phyloP scores from a whole-genome alignment of 2,888 invertebrate species.

The Ennomos erosarius region DNA sequence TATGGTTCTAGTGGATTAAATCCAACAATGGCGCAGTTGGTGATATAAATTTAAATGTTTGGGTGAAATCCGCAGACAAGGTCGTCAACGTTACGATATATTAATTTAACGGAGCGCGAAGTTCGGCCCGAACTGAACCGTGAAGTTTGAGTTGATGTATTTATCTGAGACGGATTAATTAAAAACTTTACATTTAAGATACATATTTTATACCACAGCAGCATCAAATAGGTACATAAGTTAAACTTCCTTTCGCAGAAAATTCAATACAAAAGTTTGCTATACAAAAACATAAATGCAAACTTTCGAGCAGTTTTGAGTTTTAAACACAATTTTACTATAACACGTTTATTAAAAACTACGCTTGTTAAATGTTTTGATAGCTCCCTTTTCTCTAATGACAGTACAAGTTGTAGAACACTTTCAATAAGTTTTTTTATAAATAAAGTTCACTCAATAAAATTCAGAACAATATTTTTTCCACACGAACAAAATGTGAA shows the following conservation, averaged over 20 bases:
- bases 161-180: conserved; percentile 40
- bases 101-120: conserved; percentile 62
- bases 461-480: conserved; percentile 18
- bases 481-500: conserved; percentile 39
- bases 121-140: conserved; percentile 53
- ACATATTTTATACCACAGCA: background rate
- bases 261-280: too few species aligned
- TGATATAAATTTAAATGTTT: conserved; percentile 77
- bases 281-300: too few species aligned
- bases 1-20: conserved; percentile 78
- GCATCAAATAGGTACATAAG: background rate
- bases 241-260: too few species aligned
- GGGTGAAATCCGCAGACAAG: conserved; percentile 66
- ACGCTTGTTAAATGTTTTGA: too few species aligned
- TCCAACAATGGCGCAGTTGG: conserved; percentile 56
- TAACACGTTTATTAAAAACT: too few species aligned
- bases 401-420: background rate
- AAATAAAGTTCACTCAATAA: background rate
- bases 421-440: background rate
- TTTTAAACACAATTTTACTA: too few species aligned
- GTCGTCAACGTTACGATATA: conserved; percentile 62
- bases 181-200: conserved; percentile 2
- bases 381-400: too few species aligned
- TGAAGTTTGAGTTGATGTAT: conserved; percentile 56
- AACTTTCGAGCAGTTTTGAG: too few species aligned